phyloP scores from a whole-genome alignment of 2,797 vertebrate genomes.

The Carapus acus region DNA sequence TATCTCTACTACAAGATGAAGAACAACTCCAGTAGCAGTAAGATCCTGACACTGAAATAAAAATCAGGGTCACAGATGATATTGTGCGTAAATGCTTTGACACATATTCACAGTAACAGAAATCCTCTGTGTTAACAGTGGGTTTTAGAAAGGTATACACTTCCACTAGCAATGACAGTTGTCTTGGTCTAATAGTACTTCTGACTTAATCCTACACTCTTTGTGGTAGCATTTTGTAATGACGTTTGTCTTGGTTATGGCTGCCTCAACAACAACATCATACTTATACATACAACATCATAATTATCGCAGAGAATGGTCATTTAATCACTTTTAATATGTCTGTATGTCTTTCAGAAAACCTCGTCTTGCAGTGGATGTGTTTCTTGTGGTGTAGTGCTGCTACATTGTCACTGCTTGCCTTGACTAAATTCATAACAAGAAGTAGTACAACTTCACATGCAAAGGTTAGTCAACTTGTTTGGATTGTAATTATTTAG shows the following conservation, averaged over 20 bases:
- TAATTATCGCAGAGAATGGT: no score
- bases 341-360: constrained; percentile 38
- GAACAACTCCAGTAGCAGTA: constrained; percentile 66
- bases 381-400: constrained; percentile 63
- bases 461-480: constrained; percentile 39
- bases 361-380: constrained; percentile 61
- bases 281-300: no score
- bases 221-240: no score
- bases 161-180: no score
- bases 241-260: no score
- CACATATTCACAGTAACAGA: neutral
- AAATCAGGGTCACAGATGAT: neutral
- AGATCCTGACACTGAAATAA: constrained; percentile 18
- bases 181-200: no score
- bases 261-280: no score
- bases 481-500: neutral
- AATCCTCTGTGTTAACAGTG: no score
- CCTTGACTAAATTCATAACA: constrained; percentile 61
- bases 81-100: neutral
- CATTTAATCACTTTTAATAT: constrained; percentile 9
- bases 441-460: constrained; percentile 39
- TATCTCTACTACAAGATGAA: constrained; percentile 73
- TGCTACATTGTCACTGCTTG: constrained; percentile 42
- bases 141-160: no score
- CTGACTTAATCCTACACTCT: no score